These are phyloP conservation scores for Rana temporaria DNA, from an alignment of 2,113 vertebrate species.

Conservation along the genomic window DNA sequence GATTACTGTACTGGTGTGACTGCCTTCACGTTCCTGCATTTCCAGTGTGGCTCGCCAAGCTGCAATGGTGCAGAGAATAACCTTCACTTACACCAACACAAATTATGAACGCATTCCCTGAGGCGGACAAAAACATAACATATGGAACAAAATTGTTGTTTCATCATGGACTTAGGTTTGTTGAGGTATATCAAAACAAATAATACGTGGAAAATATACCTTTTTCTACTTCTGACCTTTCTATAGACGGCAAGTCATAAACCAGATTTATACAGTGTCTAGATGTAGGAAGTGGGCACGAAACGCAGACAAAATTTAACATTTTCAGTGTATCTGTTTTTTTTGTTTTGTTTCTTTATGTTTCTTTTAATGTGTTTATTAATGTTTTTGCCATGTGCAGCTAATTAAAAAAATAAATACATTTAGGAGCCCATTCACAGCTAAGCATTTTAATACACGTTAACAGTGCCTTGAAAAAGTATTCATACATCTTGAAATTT, in stretches of 20 bases:
- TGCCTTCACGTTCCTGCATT: slow-evolving; percentile 36
- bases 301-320: no score
- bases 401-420: no score
- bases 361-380: no score
- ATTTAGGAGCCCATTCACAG: no score
- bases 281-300: no score
- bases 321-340: no score
- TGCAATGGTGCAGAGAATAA: slow-evolving; percentile 29
- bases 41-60: slow-evolving; percentile 11
- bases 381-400: no score
- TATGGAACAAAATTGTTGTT: slow-evolving; percentile 7
- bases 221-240: background rate
- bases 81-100: slow-evolving; percentile 32
- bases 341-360: no score
- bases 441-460: no score
- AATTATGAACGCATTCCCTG: background rate
- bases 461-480: no score
- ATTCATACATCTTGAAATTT: no score
- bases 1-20: slow-evolving; percentile 27
- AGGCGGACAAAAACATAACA: slow-evolving; percentile 1
- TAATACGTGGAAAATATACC: background rate
- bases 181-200: background rate
- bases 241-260: slow-evolving; percentile 12
- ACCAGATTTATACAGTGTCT: background rate
- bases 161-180: background rate